Base-by-base conservation (phyloP, 2,888 invertebrate species). In the Alitta virens region DNA sequence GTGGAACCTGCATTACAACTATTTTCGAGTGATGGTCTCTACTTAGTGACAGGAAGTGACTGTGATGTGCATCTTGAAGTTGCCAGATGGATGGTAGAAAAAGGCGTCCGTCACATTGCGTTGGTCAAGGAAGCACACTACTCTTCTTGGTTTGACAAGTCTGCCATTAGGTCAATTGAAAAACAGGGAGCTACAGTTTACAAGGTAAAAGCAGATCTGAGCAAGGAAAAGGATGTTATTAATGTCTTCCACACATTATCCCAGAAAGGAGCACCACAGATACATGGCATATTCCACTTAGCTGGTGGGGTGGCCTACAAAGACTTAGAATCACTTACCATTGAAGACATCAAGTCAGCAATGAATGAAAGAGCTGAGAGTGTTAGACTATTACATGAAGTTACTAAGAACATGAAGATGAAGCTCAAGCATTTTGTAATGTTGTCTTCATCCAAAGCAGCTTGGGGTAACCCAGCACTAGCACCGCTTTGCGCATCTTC, bases 81-180 rank as follows among this genome's bases (percentile, higher is more conserved):
- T 54, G 38, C 55, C 40, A 43, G 50, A 0, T 61, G 61, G 61
- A 61, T 61, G 61, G 51, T 42, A 0, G 49, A 61, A 21, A 26
- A 56, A 33, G 56, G 56, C 9, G 61, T 53, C 12, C 40, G 43
- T 14, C 38, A 60, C 23, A 40, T 60, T 16, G 40, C 43, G n/a
- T 53, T 53, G 7, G 24, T 60, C 16, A 43, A 33, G 7, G 27
- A 26, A 14, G 14, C 52, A 18, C 43, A 53, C 21, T 26, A 27
- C 26, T 9, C 40, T 24, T 26, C 40, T 23, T 42, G 42, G 60
- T 60, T 54, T 25, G 26, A 60, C 27, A 43, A 16, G 16, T 33
- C 40, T 27, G 25, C 26, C 7, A 21, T 60, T 12, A 26, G 21
- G n/a, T 42, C 42, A 42, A 40, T 60, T 38, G 40, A 60, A 53